Percentiles rank a stretch among this genome's conserved stretches.
Conservation (phyloP, 1,140 invertebrate genomes). For the Caenorhabditis brenneri region DNA sequence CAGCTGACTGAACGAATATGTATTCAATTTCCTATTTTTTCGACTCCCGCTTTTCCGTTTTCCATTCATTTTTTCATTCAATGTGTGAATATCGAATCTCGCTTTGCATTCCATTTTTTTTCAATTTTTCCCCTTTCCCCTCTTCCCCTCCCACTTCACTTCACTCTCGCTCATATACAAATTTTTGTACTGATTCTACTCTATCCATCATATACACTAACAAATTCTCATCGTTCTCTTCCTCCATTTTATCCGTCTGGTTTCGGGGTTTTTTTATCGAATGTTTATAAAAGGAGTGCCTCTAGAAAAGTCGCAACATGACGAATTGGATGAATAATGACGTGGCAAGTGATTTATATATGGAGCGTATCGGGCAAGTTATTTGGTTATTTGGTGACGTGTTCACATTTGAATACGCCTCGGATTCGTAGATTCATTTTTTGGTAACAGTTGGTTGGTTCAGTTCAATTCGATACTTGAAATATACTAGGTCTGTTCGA, state of each 20-base stretch:
- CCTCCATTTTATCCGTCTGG: slow-evolving; percentile 25
- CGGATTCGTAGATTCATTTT: background rate
- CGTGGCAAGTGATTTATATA: slow-evolving; percentile 28
- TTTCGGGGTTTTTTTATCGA: background rate
- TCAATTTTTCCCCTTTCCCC: background rate
- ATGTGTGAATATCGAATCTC: background rate
- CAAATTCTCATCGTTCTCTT: background rate
- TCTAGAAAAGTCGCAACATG: slow-evolving; percentile 31
- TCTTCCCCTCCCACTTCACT: background rate
- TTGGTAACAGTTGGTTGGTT: background rate
- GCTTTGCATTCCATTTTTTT: background rate
- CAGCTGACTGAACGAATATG: no score
- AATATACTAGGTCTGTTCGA: no score
- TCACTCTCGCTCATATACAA: slow-evolving; percentile 13
- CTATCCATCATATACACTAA: background rate
- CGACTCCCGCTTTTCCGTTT: background rate
- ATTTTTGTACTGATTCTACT: slow-evolving; percentile 12
- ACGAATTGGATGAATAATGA: slow-evolving; percentile 31
- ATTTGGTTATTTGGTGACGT: slow-evolving; percentile 21
- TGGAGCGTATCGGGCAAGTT: slow-evolving; percentile 2
- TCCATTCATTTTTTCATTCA: background rate
- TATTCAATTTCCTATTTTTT: no score
- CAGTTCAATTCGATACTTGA: no score
- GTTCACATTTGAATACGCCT: background rate
- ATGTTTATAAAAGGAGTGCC: slow-evolving; percentile 40